Evolutionary conservation across 2,113 vertebrate species (phyloP).

Genomic region (Tenebrosternarchus preto): DNA sequence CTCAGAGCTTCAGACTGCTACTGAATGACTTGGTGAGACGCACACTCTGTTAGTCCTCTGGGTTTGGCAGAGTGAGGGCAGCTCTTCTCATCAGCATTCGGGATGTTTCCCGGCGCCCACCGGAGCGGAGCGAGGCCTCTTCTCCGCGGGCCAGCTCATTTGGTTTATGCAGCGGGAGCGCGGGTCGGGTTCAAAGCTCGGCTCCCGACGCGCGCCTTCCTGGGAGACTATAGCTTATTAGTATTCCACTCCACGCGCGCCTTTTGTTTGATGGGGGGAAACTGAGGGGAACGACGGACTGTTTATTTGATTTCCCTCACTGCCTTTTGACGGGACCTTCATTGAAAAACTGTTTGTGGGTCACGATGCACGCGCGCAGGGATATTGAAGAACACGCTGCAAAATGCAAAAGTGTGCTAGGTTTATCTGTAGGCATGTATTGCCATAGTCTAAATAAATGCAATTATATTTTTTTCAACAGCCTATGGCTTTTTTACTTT

Average conservation of each 20-base stretch:
- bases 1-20: neutral
- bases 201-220: slow-evolving; percentile 39
- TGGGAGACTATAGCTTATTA: slow-evolving; percentile 66
- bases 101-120: slow-evolving; percentile 29
- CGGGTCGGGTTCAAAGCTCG: slow-evolving; percentile 41
- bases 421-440: neutral
- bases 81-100: no score
- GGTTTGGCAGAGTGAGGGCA: no score
- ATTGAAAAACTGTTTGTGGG: slow-evolving; percentile 28
- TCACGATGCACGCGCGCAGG: neutral
- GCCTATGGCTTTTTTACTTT: neutral
- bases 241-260: slow-evolving; percentile 76
- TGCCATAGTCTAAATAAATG: neutral
- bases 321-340: slow-evolving; percentile 36
- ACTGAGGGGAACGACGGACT: slow-evolving; percentile 54
- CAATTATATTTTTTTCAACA: neutral
- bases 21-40: neutral
- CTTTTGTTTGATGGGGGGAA: slow-evolving; percentile 72
- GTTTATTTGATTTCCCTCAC: slow-evolving; percentile 70
- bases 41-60: no score
- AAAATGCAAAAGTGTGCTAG: neutral
- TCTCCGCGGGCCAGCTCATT: slow-evolving; percentile 38
- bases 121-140: slow-evolving; percentile 20
- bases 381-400: slow-evolving; percentile 2
- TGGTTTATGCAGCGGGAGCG: slow-evolving; percentile 36